Evolutionary conservation across 2,888 invertebrate genomes (phyloP).

Genomic region (Acanthosepion pharaonis): DNA sequence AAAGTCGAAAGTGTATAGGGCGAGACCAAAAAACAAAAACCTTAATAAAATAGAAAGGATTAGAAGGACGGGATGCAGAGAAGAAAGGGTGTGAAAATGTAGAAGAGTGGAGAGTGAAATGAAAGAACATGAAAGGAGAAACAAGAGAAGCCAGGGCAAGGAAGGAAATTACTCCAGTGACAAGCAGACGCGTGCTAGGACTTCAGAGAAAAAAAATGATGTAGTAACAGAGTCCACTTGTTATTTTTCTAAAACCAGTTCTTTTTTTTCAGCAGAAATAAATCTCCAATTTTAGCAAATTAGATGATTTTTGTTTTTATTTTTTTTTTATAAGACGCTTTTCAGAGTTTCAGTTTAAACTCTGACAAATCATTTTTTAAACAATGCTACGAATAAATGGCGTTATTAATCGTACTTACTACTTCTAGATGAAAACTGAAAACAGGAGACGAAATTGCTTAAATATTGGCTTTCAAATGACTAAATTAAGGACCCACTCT

Average conservation of each 20-base stretch:
- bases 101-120: neutral
- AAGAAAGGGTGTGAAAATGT: neutral
- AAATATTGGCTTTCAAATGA: too few species aligned
- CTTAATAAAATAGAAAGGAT: neutral
- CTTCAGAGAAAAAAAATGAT: neutral
- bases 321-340: too few species aligned
- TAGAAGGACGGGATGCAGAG: neutral
- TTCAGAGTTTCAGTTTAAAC: too few species aligned
- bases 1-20: neutral
- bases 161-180: conserved; percentile 33
- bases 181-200: neutral
- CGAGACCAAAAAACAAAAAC: neutral
- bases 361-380: too few species aligned
- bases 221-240: neutral
- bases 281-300: neutral
- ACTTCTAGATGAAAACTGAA: too few species aligned
- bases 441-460: too few species aligned
- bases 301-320: neutral
- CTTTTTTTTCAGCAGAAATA: neutral
- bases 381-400: too few species aligned
- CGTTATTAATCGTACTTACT: too few species aligned
- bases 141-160: neutral
- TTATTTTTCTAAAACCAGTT: neutral
- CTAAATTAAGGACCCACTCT: too few species aligned
- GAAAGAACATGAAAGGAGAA: neutral